Evolutionary conservation across 2,797 vertebrate genomes (phyloP).

Genomic region (Sitta carolinensis): DNA sequence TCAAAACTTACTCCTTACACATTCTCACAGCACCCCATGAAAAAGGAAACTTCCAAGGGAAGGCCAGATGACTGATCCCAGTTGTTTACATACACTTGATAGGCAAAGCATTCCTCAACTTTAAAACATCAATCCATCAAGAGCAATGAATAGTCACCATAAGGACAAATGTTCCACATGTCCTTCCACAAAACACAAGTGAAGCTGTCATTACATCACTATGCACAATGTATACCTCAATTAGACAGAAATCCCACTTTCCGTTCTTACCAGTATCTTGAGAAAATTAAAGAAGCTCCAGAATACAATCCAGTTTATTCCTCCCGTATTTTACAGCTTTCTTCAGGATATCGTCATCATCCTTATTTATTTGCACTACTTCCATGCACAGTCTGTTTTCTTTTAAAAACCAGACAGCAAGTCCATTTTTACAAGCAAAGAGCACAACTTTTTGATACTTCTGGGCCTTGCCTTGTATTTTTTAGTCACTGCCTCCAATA

Average conservation of each 20-base stretch:
- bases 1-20: not conserved
- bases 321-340: not conserved
- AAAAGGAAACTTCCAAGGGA: not conserved
- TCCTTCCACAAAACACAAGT: not conserved
- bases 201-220: not conserved
- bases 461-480: not conserved
- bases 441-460: not conserved
- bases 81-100: not conserved
- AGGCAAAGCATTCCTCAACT: not conserved
- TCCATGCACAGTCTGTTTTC: not conserved
- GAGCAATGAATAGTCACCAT: not conserved
- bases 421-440: not conserved
- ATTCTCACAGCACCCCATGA: not conserved
- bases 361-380: not conserved
- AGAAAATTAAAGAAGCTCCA: not conserved
- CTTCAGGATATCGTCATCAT: not conserved
- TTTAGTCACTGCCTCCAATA: not conserved
- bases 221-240: not conserved
- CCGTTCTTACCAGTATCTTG: not conserved
- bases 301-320: not conserved
- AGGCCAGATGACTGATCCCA: not conserved
- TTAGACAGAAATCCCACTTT: not conserved
- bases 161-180: not conserved
- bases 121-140: not conserved
- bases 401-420: not conserved